Evolutionary conservation across 2,113 vertebrate species (phyloP).

Genomic region (Hucho hucho): DNA sequence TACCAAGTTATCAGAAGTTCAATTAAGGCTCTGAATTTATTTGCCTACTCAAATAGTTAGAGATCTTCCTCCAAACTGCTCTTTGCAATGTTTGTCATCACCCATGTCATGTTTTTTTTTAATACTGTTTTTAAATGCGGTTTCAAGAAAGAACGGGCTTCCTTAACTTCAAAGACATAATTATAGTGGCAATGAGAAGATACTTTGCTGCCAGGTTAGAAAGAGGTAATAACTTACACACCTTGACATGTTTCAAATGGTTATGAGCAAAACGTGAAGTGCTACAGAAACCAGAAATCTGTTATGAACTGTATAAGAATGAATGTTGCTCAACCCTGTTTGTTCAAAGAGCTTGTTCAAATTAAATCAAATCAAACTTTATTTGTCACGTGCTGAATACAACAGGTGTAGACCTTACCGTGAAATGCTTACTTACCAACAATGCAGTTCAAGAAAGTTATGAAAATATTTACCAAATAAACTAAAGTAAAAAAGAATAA

Average conservation of each 20-base stretch:
- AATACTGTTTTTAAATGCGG: conserved; percentile 36
- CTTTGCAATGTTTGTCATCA: conserved; percentile 47
- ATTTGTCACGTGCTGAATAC: too few species aligned
- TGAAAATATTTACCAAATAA: too few species aligned
- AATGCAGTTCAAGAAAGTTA: too few species aligned
- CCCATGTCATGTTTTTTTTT: conserved; percentile 47
- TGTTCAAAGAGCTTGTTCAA: not conserved
- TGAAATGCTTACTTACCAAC: too few species aligned
- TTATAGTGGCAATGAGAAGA: conserved; percentile 57
- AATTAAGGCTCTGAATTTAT: not conserved
- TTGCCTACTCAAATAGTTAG: not conserved
- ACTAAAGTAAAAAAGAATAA: too few species aligned
- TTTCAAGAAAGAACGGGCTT: conserved; percentile 52
- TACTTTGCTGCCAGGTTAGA: conserved; percentile 60
- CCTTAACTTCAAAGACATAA: conserved; percentile 68
- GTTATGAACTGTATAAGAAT: conserved; percentile 18
- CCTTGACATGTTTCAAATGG: conserved; percentile 64
- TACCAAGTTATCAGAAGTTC: not conserved
- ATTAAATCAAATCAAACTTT: too few species aligned
- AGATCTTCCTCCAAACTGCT: conserved; percentile 1
- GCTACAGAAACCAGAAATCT: conserved; percentile 32
- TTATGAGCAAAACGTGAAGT: conserved; percentile 38
- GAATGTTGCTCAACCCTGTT: conserved; percentile 22
- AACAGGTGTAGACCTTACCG: too few species aligned
- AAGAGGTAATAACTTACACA: conserved; percentile 55